Evolutionary conservation across 2,113 vertebrate genomes (phyloP), one percentile per base, ranked within the genome.

Genomic region (Dipodomys spectabilis): DNA sequence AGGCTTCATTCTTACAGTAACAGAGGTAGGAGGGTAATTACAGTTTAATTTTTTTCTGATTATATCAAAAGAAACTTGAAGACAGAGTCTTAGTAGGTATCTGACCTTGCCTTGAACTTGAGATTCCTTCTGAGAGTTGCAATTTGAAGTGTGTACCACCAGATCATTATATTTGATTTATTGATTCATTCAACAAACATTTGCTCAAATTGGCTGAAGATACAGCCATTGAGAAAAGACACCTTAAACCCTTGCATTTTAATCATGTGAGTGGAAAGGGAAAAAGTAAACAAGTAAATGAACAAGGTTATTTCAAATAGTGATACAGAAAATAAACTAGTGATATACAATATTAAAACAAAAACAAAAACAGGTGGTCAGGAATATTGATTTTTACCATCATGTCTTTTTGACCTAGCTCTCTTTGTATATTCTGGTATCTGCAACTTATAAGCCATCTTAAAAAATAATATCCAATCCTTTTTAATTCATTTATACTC

Each of bases 1-100:
- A 93, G 97, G 97, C 2, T 99, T 98, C 95, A 98, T 99, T 97
- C 95, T 98, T 90, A 99, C 99, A 0, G 97, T 99, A 75, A 97
- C 97, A 82, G 97, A 98, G 95, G 99, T 99, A 98, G 86, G 97
- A 82, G 91, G 18, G 15, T 65, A 57, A 57, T 57, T 57, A 57
- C 53, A 57, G 12, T 57, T 13, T 18, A 45, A 60, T 44, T 19
- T 16, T 49, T 64, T 64, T 57, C 25, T 79, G n/a, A 20, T 57
- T 57, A 57, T 16, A 57, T 16, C 53, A 16, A 57, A 57, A 57
- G 53, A 57, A 57, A 57, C 4, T 16, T 35, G 79, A 27, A 74
- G 25, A 74, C 27, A 62, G 39, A 25, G 10, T 86, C 32, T 44
- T 25, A 69, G 4, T 22, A 73, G 23, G 28, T 30, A 75, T 71